Conservation (phyloP, 2,888 invertebrate species). For the Gasteruption jaculator region DNA sequence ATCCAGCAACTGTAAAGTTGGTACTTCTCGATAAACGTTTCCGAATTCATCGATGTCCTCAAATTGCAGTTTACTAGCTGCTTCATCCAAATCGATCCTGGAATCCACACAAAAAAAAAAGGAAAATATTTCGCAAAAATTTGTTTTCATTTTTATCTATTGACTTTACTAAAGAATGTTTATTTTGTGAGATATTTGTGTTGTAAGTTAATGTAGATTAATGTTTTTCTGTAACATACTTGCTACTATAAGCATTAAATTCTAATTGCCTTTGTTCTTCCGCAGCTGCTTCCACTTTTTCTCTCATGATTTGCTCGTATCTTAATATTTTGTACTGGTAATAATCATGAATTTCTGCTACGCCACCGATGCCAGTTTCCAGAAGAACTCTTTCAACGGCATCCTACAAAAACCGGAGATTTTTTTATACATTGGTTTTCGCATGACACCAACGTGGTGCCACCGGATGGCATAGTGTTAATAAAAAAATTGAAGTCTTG, state of each 20-base stretch:
- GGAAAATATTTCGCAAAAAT: slow-evolving; percentile 7
- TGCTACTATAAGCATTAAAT: slow-evolving; percentile 34
- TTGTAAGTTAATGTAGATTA: too few species aligned
- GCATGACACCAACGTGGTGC: too few species aligned
- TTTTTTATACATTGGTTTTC: too few species aligned
- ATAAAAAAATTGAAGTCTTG: too few species aligned
- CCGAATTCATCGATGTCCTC: slow-evolving; percentile 46
- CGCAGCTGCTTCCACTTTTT: slow-evolving; percentile 37
- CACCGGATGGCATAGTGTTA: too few species aligned
- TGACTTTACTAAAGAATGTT: not conserved
- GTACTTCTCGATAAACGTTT: slow-evolving; percentile 44
- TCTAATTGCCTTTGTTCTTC: slow-evolving; percentile 41
- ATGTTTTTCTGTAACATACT: slow-evolving; percentile 23
- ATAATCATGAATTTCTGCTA: slow-evolving; percentile 57
- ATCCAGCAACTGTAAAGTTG: slow-evolving; percentile 47
- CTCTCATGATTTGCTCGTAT: slow-evolving; percentile 39
- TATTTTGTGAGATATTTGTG: not conserved
- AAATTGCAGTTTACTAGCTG: slow-evolving; percentile 41
- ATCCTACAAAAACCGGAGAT: slow-evolving; percentile 54
- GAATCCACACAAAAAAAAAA: slow-evolving; percentile 6
- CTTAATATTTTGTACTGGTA: slow-evolving; percentile 53
- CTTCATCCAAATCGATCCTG: slow-evolving; percentile 46
- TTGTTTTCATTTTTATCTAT: not conserved
- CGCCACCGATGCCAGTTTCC: slow-evolving; percentile 61
- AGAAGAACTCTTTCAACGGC: slow-evolving; percentile 59